Evolutionary conservation across 1,140 invertebrate genomes (phyloP), one percentile per base, ranked within the genome.

Genomic region (Sycophaga agraensis): DNA sequence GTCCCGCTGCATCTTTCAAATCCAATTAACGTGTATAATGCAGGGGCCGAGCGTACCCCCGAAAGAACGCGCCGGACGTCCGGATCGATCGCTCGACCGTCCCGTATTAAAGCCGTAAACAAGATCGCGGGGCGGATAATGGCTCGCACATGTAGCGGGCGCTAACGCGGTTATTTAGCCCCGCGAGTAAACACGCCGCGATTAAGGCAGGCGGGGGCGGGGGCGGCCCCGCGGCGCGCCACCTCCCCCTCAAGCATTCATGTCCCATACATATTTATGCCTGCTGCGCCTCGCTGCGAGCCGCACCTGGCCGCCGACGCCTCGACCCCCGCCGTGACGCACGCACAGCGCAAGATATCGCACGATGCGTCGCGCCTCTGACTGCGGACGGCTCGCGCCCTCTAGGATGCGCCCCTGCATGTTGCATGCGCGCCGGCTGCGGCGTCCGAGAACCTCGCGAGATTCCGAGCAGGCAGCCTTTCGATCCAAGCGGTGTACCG

Each of bases 201-300:
- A 43, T 55, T 42, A 43, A 43, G 39, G 39, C n/a, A 34, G 53
- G 17, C 2, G 16, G 35, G 28, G 11, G 5, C 28, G 5, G 28
- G 28, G 11, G 4, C 28, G 4, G 5, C 28, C 5, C 28, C 28
- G 5, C 28, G 5, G 11, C 28, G 5, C 28, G 5, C 28, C 4
- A 4, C 28, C 28, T 4, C 28, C 40, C 60, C 66, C 74, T 78
- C 69, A 70, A 60, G 73, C 72, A 78, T 78, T 78, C 75, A 78
- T 78, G 76, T 72, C 65, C 75, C 70, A 78, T 78, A 78, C 75
- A 78, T 78, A 78, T 78, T 78, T 77, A 78, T 77, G 66, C 60
- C 58, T 2, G 39, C 17, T 42, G 26, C 39, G 31, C 22, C 1
- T 31, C n/a, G 34, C 49, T n/a, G 31, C 31, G 22, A n/a, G 11